Evolutionary conservation across 2,113 vertebrate genomes (phyloP).

Genomic region (Oreochromis spilurus): DNA sequence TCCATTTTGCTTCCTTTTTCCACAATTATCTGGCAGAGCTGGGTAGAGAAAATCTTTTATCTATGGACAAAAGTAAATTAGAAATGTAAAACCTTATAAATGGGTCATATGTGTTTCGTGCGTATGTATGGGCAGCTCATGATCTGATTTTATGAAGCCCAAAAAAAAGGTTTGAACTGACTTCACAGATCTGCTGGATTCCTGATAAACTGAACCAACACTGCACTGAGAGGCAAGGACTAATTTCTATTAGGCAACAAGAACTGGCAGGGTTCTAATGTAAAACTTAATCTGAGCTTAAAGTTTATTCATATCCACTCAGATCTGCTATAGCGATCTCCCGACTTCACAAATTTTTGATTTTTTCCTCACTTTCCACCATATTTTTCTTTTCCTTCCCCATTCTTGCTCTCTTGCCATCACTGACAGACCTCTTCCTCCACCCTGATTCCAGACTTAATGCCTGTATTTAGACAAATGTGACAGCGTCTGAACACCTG

Average conservation of each 20-base stretch:
- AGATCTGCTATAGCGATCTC: background rate
- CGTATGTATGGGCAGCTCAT: background rate
- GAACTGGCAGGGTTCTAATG: background rate
- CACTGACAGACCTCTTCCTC: background rate
- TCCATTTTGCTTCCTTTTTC: background rate
- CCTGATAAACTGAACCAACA: background rate
- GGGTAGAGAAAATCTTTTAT: background rate
- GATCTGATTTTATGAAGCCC: background rate
- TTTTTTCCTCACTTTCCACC: background rate
- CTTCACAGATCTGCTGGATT: background rate
- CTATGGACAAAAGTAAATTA: background rate
- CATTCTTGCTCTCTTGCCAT: background rate
- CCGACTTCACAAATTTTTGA: background rate
- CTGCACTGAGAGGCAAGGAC: background rate
- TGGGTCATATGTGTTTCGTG: background rate
- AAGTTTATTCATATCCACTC: background rate
- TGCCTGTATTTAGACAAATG: conserved; percentile 55
- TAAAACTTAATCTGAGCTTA: background rate
- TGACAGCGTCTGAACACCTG: conserved; percentile 51
- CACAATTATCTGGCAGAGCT: background rate
- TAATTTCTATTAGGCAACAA: background rate
- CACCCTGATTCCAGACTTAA: conserved; percentile 18
- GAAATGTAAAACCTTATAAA: background rate
- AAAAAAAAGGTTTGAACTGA: background rate
- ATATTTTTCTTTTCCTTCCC: background rate